phyloP scores from a whole-genome alignment of 2,113 vertebrate genomes.

The Paramisgurnus dabryanus region DNA sequence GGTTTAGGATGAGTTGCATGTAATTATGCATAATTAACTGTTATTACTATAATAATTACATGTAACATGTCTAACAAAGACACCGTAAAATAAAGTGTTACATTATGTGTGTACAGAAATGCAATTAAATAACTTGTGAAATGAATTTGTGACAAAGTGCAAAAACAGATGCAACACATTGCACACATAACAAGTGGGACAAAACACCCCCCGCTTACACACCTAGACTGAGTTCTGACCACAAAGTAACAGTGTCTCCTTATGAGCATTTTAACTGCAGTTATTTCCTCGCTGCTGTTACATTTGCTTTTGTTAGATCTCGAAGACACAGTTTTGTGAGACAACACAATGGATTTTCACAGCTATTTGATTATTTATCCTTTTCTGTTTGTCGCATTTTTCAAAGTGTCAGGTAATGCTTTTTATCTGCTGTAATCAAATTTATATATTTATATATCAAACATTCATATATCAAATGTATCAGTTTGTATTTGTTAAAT shows the following conservation, averaged over 20 bases:
- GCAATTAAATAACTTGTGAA: no score
- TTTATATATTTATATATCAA: not conserved
- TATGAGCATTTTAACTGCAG: not conserved
- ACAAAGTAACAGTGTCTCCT: not conserved
- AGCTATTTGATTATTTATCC: not conserved
- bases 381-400: not conserved
- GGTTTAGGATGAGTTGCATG: no score
- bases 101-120: no score
- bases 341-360: conserved; percentile 3
- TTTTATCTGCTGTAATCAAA: not conserved
- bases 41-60: no score
- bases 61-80: no score
- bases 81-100: no score
- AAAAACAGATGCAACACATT: conserved; percentile 3
- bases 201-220: not conserved
- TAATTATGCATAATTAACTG: no score
- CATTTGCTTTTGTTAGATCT: not conserved
- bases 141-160: not conserved
- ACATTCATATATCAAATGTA: not conserved
- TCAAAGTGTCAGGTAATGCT: conserved; percentile 38
- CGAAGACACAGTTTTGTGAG: not conserved
- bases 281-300: not conserved
- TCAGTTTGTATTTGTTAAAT: not conserved
- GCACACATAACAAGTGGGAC: not conserved
- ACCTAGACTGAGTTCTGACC: conserved; percentile 16